phyloP scores from a whole-genome alignment of 2,113 vertebrate species.

The Potamarius usumacintae region DNA sequence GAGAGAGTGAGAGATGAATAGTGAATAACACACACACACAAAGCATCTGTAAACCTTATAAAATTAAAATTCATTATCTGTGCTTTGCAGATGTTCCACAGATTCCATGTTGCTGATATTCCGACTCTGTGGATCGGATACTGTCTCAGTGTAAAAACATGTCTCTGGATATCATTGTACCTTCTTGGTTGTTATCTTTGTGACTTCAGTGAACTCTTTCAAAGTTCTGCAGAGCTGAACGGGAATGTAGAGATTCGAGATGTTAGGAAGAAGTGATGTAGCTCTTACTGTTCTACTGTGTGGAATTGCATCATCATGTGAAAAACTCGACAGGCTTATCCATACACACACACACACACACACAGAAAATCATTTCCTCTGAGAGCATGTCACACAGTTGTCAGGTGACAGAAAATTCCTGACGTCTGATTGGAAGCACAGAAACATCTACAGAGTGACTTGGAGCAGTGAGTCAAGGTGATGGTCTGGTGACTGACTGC shows the following conservation, averaged over 20 bases:
- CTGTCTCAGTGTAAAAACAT: neutral
- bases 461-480: neutral
- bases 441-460: neutral
- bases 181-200: neutral
- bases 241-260: neutral
- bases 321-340: neutral
- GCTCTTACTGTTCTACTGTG: conserved; percentile 1
- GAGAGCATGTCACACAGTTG: neutral
- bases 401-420: neutral
- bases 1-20: neutral
- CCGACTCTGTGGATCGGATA: neutral
- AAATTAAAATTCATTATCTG: neutral
- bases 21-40: neutral
- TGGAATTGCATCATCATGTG: neutral
- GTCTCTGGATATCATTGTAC: neutral
- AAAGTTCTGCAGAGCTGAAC: neutral
- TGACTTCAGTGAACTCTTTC: neutral
- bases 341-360: neutral
- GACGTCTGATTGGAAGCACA: neutral
- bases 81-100: neutral
- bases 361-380: neutral
- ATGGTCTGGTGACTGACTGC: neutral
- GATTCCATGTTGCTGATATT: neutral
- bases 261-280: neutral
- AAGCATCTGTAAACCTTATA: neutral